Evolutionary conservation across 2,113 vertebrate genomes (phyloP), one percentile per base, ranked within the genome.

Genomic region (Etheostoma spectabile): DNA sequence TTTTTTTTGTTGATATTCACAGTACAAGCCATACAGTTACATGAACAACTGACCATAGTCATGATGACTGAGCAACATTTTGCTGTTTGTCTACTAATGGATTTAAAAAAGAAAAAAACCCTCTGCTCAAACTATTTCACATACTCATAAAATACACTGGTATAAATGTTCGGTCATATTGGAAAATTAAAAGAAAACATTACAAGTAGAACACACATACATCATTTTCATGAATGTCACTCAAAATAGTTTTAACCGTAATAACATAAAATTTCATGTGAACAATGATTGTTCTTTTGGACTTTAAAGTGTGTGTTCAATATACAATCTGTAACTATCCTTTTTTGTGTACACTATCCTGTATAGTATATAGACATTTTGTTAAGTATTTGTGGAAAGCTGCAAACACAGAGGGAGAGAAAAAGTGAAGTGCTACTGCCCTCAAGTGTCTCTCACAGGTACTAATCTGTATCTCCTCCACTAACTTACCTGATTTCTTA

Each of bases 371-470:
- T 1, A 51, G 10, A 53, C 59, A 24, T 46, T 38, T 52, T 3
- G n/a, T 22, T 7, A 12, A 42, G 45, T 59, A 63, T 53, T 16
- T 24, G n/a, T 22, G 59, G n/a, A 21, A 52, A 46, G 16, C 21
- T 21, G 48, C 21, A 53, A 30, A 30, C 46, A 21, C 22, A 33
- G 42, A 51, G 3, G 59, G 7, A 71, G 72, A 63, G 53, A 35
- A 61, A 72, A 86, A 74, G 27, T 74, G 69, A 57, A 6, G 49
- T 21, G 72, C 14, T 88, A 60, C 86, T 90, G 94, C 86, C 93
- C 90, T 70, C 93, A 79, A 82, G 92, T 91, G 93, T 66, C 80
- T 61, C 21, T 12, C 48, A 27, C 38, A 59, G 72, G 82, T 78
- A 65, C 27, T 35, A 24, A 2, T 11, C 35, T 30, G 14, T 42